Evolutionary conservation across 1,140 invertebrate genomes (phyloP), one percentile per base, ranked within the genome.

Genomic region (Hetaerina americana): DNA sequence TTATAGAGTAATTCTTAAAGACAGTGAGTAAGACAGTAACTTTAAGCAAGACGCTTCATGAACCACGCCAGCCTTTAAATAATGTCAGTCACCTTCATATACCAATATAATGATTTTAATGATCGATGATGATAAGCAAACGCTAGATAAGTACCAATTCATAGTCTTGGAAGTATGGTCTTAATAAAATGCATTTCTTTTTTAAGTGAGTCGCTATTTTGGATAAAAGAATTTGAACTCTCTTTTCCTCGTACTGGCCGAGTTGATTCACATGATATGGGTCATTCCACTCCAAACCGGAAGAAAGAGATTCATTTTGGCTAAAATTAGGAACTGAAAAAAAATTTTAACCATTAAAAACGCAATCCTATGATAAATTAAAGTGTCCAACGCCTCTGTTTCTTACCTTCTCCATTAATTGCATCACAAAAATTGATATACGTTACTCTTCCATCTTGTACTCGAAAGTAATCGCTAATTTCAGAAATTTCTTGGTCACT

Each of bases 101-200:
- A n/a, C n/a, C n/a, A n/a, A n/a, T n/a, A n/a, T n/a, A n/a, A n/a
- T n/a, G n/a, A n/a, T n/a, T n/a, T n/a, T n/a, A n/a, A n/a, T n/a
- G n/a, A n/a, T n/a, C n/a, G n/a, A n/a, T n/a, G n/a, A n/a, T n/a
- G n/a, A n/a, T n/a, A n/a, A n/a, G n/a, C n/a, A n/a, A n/a, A n/a
- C n/a, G n/a, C n/a, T n/a, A n/a, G n/a, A 57, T 10, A 57, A 3
- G 31, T 74, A 88, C 89, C 76, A 90, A 75, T 78, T 90, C 89
- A 77, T 90, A 90, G 76, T 90, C 89, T 80, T 90, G 89, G 80
- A 91, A 90, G 76, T 90, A 90, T 0, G 89, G 88, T 70, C 84
- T 81, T 18, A 90, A 79, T 0, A 87, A 81, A 8, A 89, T 73
- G 72, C 86, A 83, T 12, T 83, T 78, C 70, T 85, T 80, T 68